Evolutionary conservation across 2,113 vertebrate genomes (phyloP), one percentile per base, ranked within the genome.

Genomic region (Oryzias curvinotus): DNA sequence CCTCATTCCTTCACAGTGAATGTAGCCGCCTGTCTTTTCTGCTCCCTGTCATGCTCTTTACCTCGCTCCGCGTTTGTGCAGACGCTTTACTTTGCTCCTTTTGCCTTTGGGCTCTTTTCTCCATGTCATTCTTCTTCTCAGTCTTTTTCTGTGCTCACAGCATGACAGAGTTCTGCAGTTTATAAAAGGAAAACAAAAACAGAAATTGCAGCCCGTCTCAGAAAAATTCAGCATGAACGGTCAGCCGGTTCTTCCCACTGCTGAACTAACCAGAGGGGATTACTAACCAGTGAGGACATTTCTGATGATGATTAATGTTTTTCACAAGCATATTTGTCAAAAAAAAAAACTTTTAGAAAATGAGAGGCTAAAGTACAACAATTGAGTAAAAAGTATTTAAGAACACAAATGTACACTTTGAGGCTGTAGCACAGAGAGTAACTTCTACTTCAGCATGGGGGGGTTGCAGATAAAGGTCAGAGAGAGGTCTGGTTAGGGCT

Each of bases 401-500:
- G 14, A 1, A 1, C 21, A 50, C 28, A 55, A 4, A 4, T 47
- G 18, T 47, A 42, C 19, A 52, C 23, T 36, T 42, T 45, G 14
- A 46, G 19, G 53, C 5, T 36, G 21, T 51, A 17, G 30, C 25
- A 52, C 14, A 62, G 8, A 56, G 12, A 60, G 48, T 5, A 3
- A 55, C 61, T 74, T 59, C 66, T 65, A 53, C 52, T 78, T 73
- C 25, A 26, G 59, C 28, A 2, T 5, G 45, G 51, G 49, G 41
- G 1, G 6, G 57, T 73, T 57, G 17, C n/a, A 65, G 44, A 47
- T 71, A 44, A 56, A 81, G 71, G 57, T 56, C 50, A 62, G 45
- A 25, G 71, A 53, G 68, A 81, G 65, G 73, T 71, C 73, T 63
- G 52, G 49, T 45, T 13, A 51, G 75, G 78, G 71, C 83, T 85